Base-by-base conservation (phyloP, 2,888 invertebrate species). In the Ferdinandea cuprea region DNA sequence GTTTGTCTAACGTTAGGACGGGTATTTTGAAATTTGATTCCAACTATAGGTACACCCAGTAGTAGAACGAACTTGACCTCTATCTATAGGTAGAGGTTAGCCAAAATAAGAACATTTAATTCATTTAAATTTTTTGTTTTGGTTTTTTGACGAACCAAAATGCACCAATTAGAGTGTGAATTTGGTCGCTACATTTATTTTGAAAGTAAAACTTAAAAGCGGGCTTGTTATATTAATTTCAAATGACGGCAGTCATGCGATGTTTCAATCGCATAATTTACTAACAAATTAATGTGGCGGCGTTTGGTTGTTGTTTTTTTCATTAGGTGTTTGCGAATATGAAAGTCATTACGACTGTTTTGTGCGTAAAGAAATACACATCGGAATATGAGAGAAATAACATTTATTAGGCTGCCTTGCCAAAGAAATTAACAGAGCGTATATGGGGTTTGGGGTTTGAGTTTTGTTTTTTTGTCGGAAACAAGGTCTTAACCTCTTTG, bases 261-360 rank as follows among this genome's bases (percentile, higher is more conserved):
- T 44, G 11, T 44, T 44, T 44, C 44, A 44, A 44, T 19, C 19
- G 44, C 44, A 19, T 44, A 44, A 44, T 19, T 21, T 19, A 21
- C 19, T 25, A n/a, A n/a, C n/a, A 42, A 42, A 42, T 17, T 15
- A 44, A 19, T 21, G 19, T 44, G 4, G 11, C 44, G 44, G 11
- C 11, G 19, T 44, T 2, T 25, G n/a, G n/a, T n/a, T n/a, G n/a
- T n/a, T n/a, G n/a, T 25, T 25, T 25, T 5, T 25, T 25, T 25
- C 5, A 25, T 25, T 2, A 3, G 25, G 25, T 25, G 9, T 44
- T 19, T 11, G 19, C 11, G 3, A 44, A 11, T 19, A 44, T 8
- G 11, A 1, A 44, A 44, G 1, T 21, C 21, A 44, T 44, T 44
- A 19, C 11, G 44, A 19, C 1, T 21, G 19, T 11, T 8, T 21